Percentiles rank a stretch among this genome's conserved stretches.
phyloP scores from a whole-genome alignment of 2,113 vertebrate species.

The Bucco capensis region DNA sequence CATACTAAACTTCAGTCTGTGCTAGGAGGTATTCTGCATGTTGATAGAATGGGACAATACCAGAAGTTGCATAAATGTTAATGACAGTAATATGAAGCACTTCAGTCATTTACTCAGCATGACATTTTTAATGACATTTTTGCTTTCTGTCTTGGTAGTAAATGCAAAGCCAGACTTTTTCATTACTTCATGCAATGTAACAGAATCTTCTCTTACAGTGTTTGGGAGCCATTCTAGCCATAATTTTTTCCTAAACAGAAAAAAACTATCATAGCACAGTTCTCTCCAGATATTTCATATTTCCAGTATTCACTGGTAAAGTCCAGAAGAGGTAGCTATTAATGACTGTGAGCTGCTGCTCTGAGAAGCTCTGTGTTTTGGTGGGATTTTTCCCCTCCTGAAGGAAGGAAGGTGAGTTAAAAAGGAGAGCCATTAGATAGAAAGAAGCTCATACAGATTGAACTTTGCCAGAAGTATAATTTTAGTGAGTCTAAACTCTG shows the following conservation, averaged over 20 bases:
- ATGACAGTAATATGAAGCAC: neutral
- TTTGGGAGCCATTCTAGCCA: neutral
- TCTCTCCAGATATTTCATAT: neutral
- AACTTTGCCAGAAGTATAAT: neutral
- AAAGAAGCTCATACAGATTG: neutral
- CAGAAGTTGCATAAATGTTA: neutral
- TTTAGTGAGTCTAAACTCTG: neutral
- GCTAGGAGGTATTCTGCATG: neutral
- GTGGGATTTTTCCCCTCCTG: neutral
- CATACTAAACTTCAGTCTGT: slow-evolving; percentile 6
- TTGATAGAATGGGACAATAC: neutral
- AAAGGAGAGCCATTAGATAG: neutral
- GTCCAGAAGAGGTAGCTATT: neutral
- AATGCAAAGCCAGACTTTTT: neutral
- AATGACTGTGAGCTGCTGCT: neutral
- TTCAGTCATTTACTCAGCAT: neutral
- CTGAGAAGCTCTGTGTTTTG: neutral
- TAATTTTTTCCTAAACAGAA: neutral
- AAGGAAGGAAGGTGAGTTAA: neutral
- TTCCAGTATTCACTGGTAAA: neutral
- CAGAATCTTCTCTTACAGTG: neutral
- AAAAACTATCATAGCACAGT: neutral
- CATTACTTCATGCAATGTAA: neutral
- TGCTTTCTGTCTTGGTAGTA: neutral
- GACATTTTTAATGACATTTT: neutral